Conservation (phyloP, 1,140 invertebrate species). For the Drosophila ananassae region DNA sequence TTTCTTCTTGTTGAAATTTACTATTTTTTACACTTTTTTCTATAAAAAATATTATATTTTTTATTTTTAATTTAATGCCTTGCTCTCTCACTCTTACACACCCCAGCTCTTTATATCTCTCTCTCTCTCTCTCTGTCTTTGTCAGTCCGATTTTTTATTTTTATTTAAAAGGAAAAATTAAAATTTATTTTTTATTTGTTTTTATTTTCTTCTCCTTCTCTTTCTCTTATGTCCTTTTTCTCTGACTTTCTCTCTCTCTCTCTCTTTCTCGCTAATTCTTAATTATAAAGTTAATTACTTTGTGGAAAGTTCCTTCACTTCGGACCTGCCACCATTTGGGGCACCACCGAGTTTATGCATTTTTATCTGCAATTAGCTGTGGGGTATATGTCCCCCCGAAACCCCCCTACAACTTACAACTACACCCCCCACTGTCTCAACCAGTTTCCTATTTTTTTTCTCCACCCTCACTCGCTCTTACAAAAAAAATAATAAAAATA, state of each 20-base stretch:
- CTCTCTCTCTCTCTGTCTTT: neutral
- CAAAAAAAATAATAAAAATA: neutral
- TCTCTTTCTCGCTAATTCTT: constrained; percentile 9
- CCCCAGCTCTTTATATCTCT: too few relatives aligned
- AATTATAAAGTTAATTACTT: constrained; percentile 22
- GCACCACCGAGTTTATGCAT: constrained; percentile 13
- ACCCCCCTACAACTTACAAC: neutral
- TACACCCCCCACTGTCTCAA: neutral
- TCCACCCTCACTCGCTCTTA: constrained; percentile 1
- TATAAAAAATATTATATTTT: neutral
- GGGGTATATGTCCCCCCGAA: constrained; percentile 6
- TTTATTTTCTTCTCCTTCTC: neutral
- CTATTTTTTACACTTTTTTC: neutral
- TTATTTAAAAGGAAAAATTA: neutral
- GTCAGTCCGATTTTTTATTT: constrained; percentile 1
- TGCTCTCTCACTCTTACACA: neutral
- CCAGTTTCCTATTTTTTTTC: neutral
- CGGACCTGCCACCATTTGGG: constrained; percentile 7
- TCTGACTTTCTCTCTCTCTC: constrained; percentile 5
- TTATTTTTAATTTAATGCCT: neutral
- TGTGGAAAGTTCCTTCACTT: constrained; percentile 19
- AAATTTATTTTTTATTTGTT: neutral
- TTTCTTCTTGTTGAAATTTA: neutral
- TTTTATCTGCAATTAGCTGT: constrained; percentile 13
- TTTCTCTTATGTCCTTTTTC: constrained; percentile 5